A percentile compares a stretch with the other conserved stretches of the same genome.
These are phyloP conservation scores for Montipora cactus DNA, from an alignment of 64 coral and sea anemone species.

Conservation along the genomic window DNA sequence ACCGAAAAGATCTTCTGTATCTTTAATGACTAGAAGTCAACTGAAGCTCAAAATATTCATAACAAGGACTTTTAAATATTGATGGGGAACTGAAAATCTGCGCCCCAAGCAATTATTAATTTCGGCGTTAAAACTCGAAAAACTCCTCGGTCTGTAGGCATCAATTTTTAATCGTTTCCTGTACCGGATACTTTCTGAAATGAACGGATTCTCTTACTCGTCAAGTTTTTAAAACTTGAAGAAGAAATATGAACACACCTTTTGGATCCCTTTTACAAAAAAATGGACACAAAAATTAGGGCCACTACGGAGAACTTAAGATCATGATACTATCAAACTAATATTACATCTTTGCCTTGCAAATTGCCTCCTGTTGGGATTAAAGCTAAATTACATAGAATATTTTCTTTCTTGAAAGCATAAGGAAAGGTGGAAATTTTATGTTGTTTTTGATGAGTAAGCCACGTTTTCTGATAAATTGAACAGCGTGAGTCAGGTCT, in stretches of 20 bases:
- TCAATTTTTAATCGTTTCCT: neutral
- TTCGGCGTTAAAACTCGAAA: neutral
- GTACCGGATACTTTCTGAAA: neutral
- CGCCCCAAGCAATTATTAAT: neutral
- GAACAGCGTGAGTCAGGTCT: neutral
- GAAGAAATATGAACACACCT: too few relatives aligned
- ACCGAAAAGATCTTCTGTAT: too few relatives aligned
- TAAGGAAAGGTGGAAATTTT: neutral
- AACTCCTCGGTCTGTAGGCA: neutral
- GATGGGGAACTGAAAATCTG: neutral
- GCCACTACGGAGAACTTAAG: neutral
- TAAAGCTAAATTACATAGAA: too few relatives aligned
- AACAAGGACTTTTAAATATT: conserved; percentile 22
- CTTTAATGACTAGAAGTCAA: neutral
- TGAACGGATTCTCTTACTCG: neutral
- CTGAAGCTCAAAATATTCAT: neutral
- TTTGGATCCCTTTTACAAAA: neutral
- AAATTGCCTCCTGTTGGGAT: neutral
- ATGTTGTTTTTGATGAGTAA: neutral
- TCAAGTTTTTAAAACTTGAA: neutral
- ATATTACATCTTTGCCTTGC: neutral
- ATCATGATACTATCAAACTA: neutral
- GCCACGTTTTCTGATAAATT: neutral
- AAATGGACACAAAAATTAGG: neutral
- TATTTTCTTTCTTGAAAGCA: too few relatives aligned